Evolutionary conservation across 1,140 invertebrate genomes (phyloP).

Genomic region (Copidosoma floridanum): DNA sequence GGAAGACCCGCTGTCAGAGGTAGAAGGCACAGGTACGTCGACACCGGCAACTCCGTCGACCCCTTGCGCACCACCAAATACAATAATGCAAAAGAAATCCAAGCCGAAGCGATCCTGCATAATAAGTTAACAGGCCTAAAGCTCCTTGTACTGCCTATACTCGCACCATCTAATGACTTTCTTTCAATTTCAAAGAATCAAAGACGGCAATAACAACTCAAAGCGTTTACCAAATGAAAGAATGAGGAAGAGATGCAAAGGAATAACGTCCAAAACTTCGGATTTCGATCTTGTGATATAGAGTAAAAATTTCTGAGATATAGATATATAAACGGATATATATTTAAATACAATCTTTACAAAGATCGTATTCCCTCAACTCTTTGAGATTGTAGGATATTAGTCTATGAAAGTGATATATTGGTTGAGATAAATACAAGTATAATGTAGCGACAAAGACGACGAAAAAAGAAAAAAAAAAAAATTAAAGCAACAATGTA

Average conservation of each 20-base stretch:
- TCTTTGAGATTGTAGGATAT: background rate
- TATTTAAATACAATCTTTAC: slow-evolving; percentile 11
- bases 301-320: slow-evolving; percentile 14
- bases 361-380: slow-evolving; percentile 21
- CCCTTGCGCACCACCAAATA: slow-evolving; percentile 43
- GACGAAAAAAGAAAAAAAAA: too few species aligned
- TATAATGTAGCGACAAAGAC: too few species aligned
- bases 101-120: slow-evolving; percentile 52
- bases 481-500: too few species aligned
- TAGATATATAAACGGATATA: too few species aligned
- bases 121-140: slow-evolving; percentile 45
- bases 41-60: slow-evolving; percentile 50
- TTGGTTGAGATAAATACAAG: too few species aligned
- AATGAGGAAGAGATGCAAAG: background rate
- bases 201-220: slow-evolving; percentile 6
- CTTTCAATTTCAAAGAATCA: background rate
- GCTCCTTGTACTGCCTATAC: slow-evolving; percentile 1
- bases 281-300: slow-evolving; percentile 22
- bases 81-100: slow-evolving; percentile 48
- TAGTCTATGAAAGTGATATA: slow-evolving; percentile 42
- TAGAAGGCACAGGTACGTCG: slow-evolving; percentile 45
- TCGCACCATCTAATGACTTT: background rate
- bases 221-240: background rate
- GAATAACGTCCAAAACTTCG: slow-evolving; percentile 12
- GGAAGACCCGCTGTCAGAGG: slow-evolving; percentile 50